These are phyloP conservation scores for Iselma pallidipennis DNA, from an alignment of 2,888 invertebrate genomes.

Conservation along the genomic window DNA sequence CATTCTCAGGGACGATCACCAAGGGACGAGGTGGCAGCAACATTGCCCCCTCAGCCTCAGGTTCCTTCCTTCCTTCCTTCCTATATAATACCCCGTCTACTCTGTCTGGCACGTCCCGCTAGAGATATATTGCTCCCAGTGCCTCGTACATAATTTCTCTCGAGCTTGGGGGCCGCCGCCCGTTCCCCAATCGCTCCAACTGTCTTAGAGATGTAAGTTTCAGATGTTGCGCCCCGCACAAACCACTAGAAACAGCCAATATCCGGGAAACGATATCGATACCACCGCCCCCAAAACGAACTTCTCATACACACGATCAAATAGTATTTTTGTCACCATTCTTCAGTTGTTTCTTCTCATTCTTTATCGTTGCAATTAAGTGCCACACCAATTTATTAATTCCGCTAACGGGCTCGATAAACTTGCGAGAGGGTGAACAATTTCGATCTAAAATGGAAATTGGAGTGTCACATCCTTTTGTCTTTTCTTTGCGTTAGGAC, in stretches of 20 bases:
- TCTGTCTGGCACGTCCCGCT: slow-evolving; percentile 58
- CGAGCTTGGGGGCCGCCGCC: slow-evolving; percentile 43
- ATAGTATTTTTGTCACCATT: slow-evolving; percentile 26
- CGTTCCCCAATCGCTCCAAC: slow-evolving; percentile 30
- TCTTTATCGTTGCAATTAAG: slow-evolving; percentile 38
- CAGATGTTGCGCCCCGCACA: slow-evolving; percentile 32
- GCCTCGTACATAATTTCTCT: slow-evolving; percentile 59
- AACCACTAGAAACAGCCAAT: slow-evolving; percentile 21
- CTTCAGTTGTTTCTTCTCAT: slow-evolving; percentile 12
- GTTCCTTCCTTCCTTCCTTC: slow-evolving; percentile 47
- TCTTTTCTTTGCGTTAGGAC: slow-evolving; percentile 46
- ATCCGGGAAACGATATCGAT: slow-evolving; percentile 18
- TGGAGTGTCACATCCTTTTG: slow-evolving; percentile 57
- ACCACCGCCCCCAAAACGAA: not conserved
- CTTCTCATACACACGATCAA: slow-evolving; percentile 7
- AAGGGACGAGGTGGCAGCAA: slow-evolving; percentile 44
- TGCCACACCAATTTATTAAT: slow-evolving; percentile 39
- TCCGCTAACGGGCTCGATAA: slow-evolving; percentile 42
- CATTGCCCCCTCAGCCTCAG: slow-evolving; percentile 44
- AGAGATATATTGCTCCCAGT: slow-evolving; percentile 58
- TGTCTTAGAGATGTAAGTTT: slow-evolving; percentile 35
- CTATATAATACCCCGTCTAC: slow-evolving; percentile 57
- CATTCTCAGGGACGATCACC: slow-evolving; percentile 55
- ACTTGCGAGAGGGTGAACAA: slow-evolving; percentile 44
- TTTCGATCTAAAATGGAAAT: slow-evolving; percentile 57